A percentile compares a stretch with the other conserved stretches of the same genome.
Evolutionary conservation across 2,113 vertebrate genomes (phyloP).

Genomic region (Elanus axillaris): DNA sequence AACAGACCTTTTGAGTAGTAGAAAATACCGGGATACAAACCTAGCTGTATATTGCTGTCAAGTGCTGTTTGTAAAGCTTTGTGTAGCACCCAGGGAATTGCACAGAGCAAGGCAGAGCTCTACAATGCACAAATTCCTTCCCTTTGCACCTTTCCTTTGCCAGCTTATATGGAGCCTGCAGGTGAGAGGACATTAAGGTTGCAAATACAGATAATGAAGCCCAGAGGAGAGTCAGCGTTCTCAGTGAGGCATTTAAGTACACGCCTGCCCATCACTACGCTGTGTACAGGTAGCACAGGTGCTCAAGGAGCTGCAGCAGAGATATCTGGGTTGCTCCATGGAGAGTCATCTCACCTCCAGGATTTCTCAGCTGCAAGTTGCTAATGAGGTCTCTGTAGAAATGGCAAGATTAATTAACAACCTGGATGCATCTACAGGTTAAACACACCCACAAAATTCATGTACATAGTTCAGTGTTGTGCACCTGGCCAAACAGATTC

Average conservation of each 20-base stretch:
- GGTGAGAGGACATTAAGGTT: background rate
- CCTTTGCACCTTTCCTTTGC: background rate
- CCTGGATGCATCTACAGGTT: background rate
- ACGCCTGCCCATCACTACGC: background rate
- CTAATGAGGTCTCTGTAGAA: background rate
- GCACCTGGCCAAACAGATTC: background rate
- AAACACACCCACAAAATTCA: background rate
- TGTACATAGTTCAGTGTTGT: background rate
- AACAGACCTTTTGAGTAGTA: background rate
- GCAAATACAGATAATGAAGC: background rate
- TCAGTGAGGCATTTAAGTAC: background rate
- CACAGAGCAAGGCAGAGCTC: background rate
- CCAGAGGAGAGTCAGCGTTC: background rate
- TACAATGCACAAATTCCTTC: background rate
- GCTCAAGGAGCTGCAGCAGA: background rate
- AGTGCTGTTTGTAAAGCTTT: background rate
- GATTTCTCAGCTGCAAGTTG: background rate
- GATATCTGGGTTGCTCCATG: background rate
- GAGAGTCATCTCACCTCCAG: background rate
- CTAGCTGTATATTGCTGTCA: fast-evolving
- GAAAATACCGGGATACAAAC: background rate
- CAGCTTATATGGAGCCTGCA: background rate
- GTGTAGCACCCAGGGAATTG: background rate
- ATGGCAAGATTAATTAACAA: background rate
- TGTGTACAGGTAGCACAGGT: background rate